A percentile compares a stretch with the other conserved stretches of the same genome.
Conservation (phyloP, 2,113 vertebrate species). For the Cichladusa arquata region DNA sequence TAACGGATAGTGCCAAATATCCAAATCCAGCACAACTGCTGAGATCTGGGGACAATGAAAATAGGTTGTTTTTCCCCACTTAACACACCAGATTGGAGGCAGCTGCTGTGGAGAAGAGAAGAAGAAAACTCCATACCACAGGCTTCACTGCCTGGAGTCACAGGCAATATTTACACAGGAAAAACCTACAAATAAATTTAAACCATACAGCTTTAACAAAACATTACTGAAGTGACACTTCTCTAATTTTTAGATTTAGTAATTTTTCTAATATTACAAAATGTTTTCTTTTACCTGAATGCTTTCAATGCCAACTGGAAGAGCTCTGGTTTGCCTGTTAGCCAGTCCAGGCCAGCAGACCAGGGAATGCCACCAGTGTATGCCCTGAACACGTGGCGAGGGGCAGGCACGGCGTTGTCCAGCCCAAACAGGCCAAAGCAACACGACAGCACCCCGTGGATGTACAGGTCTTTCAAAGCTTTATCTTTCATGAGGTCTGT, state of each 20-base stretch:
- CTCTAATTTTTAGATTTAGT: too few relatives aligned
- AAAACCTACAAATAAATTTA: not conserved
- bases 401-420: slow-evolving; percentile 81
- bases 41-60: not conserved
- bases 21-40: not conserved
- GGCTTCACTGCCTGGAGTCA: not conserved
- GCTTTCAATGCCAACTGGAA: slow-evolving; percentile 89
- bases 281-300: slow-evolving; percentile 91
- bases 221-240: not conserved
- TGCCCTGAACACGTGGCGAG: slow-evolving; percentile 86
- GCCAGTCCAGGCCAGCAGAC: slow-evolving; percentile 90
- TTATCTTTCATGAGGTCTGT: slow-evolving; percentile 85
- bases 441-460: slow-evolving; percentile 85
- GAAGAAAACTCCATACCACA: not conserved
- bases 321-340: slow-evolving; percentile 86
- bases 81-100: not conserved
- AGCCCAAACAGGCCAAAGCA: slow-evolving; percentile 84
- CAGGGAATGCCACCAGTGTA: slow-evolving; percentile 90
- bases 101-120: not conserved
- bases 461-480: slow-evolving; percentile 83
- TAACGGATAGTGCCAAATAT: not conserved
- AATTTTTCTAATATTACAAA: not conserved
- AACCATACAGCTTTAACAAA: not conserved
- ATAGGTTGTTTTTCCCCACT: not conserved
- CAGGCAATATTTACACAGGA: not conserved